Percentiles rank a stretch among this genome's conserved stretches.
phyloP scores from a whole-genome alignment of 2,113 vertebrate species.

The Gnathonemus echidnorhynchus region DNA sequence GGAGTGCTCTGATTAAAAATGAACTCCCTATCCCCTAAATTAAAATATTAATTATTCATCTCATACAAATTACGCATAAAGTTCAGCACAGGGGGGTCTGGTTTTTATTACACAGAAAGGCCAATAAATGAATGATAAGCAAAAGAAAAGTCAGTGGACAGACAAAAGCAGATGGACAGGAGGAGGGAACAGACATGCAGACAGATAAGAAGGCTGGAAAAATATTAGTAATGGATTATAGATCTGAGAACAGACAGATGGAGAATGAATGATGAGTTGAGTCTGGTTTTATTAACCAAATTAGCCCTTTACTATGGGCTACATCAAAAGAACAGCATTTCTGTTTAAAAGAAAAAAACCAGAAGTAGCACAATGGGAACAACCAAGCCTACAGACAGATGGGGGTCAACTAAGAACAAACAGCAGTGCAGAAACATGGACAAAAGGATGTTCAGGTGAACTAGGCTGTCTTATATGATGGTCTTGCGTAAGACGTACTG shows the following conservation, averaged over 20 bases:
- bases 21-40: slow-evolving; percentile 3
- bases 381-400: background rate
- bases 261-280: background rate
- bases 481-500: background rate
- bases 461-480: background rate
- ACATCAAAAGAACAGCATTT: background rate
- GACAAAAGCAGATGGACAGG: background rate
- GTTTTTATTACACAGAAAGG: background rate
- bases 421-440: background rate
- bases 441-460: background rate
- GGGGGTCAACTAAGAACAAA: background rate
- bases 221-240: background rate
- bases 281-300: slow-evolving; percentile 4
- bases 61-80: background rate
- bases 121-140: background rate
- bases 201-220: background rate
- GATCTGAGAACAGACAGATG: background rate
- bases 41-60: slow-evolving; percentile 18
- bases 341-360: background rate
- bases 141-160: background rate
- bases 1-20: background rate
- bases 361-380: background rate
- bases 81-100: background rate
- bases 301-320: background rate
- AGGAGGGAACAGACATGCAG: background rate